Conservation (phyloP, 2,113 vertebrate species). For the Bagarius yarrelli region DNA sequence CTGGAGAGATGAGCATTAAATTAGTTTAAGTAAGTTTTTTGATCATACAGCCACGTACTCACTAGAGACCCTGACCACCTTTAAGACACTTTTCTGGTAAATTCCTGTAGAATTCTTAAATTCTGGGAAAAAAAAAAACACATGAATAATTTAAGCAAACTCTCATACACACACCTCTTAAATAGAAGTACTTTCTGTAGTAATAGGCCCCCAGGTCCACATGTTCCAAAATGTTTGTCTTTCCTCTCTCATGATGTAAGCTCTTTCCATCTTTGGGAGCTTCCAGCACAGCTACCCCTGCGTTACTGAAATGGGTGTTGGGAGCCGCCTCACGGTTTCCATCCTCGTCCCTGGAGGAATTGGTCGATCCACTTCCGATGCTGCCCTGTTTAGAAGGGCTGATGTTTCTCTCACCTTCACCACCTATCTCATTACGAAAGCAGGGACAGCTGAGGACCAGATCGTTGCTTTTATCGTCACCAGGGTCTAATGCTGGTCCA, state of each 20-base stretch:
- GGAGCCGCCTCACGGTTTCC: conserved; percentile 84
- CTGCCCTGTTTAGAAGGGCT: conserved; percentile 88
- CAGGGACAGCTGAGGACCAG: conserved; percentile 96
- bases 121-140: too few species aligned
- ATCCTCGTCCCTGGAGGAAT: conserved; percentile 82
- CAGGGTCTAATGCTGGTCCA: conserved; percentile 86
- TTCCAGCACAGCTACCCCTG: conserved; percentile 93
- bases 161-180: conserved; percentile 82
- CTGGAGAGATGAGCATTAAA: too few species aligned
- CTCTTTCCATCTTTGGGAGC: conserved; percentile 86
- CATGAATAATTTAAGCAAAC: too few species aligned
- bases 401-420: conserved; percentile 92
- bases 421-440: conserved; percentile 96
- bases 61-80: too few species aligned
- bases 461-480: conserved; percentile 97
- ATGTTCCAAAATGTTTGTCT: conserved; percentile 92
- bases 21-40: too few species aligned
- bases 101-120: too few species aligned
- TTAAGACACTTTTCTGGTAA: too few species aligned
- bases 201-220: conserved; percentile 96
- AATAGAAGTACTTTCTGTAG: conserved; percentile 94
- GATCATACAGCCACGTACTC: too few species aligned
- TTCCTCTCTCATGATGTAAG: conserved; percentile 86
- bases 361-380: conserved; percentile 72
- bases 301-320: conserved; percentile 91